Evolutionary conservation across 2,797 vertebrate species (phyloP).

Genomic region (Malacoctenus gilli): DNA sequence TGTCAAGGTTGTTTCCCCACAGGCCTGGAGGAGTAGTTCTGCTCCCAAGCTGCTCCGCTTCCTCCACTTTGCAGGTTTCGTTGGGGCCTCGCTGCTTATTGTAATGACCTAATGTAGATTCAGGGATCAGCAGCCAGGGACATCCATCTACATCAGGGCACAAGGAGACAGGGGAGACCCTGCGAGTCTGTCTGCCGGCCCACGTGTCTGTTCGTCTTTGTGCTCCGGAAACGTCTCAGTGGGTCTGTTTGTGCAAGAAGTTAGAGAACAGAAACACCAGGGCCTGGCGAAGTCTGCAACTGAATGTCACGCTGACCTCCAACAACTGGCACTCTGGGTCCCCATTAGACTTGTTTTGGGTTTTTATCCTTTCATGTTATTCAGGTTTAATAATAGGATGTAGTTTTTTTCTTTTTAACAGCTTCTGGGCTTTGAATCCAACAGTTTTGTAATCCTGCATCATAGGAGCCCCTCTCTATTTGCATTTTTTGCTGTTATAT

Average conservation of each 20-base stretch:
- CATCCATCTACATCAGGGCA: constrained; percentile 79
- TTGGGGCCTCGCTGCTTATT: constrained; percentile 64
- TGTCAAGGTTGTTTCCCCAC: constrained; percentile 69
- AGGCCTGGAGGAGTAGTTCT: constrained; percentile 54
- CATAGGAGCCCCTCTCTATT: no score
- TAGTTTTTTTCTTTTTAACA: no score
- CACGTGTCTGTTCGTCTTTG: constrained; percentile 4
- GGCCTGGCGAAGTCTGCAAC: no score
- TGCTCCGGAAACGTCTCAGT: constrained; percentile 9
- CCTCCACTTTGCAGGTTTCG: constrained; percentile 44
- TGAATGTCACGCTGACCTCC: no score
- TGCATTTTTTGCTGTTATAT: no score
- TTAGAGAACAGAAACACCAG: neutral
- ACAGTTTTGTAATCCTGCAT: no score
- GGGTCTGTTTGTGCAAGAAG: neutral
- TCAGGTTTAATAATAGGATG: no score
- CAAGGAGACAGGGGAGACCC: constrained; percentile 60
- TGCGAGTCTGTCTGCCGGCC: constrained; percentile 42
- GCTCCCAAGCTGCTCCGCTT: constrained; percentile 53
- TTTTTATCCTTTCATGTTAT: no score
- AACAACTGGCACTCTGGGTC: no score
- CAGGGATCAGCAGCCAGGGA: constrained; percentile 69
- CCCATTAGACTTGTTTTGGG: no score
- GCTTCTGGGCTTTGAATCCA: no score
- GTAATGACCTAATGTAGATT: constrained; percentile 82